These are phyloP conservation scores for Alca torda DNA, from an alignment of 2,797 vertebrate species.

Conservation along the genomic window DNA sequence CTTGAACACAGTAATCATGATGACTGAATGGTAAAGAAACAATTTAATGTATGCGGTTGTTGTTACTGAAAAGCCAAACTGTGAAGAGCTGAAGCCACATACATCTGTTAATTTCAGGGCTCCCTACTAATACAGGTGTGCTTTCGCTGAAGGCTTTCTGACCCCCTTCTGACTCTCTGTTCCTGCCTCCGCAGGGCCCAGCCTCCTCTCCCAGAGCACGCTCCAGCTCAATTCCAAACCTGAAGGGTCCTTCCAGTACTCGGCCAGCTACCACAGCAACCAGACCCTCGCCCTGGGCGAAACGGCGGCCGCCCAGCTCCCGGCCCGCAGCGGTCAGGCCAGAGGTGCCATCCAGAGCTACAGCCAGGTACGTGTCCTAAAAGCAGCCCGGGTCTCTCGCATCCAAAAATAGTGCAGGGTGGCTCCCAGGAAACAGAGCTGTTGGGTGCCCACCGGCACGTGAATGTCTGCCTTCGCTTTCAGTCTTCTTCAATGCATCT, in stretches of 20 bases:
- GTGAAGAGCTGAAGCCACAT: conserved; percentile 49
- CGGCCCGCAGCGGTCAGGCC: conserved; percentile 85
- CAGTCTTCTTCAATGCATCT: not conserved
- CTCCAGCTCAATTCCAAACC: conserved; percentile 98
- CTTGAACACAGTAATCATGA: not conserved
- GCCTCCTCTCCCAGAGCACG: conserved; percentile 96
- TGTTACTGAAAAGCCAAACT: conserved; percentile 60
- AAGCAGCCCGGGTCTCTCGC: not conserved
- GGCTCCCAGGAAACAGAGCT: not conserved
- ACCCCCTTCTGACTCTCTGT: conserved; percentile 61
- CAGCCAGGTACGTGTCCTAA: conserved; percentile 88
- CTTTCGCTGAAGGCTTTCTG: conserved; percentile 82
- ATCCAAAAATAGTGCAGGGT: not conserved
- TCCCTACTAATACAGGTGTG: conserved; percentile 82
- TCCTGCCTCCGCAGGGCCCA: conserved; percentile 86
- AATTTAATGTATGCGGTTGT: conserved; percentile 19
- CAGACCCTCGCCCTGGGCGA: conserved; percentile 95
- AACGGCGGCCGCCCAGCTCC: conserved; percentile 85
- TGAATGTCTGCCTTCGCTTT: not conserved
- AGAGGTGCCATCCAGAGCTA: conserved; percentile 93
- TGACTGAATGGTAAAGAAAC: not conserved
- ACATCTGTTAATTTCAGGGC: conserved; percentile 73
- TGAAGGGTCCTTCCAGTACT: conserved; percentile 97
- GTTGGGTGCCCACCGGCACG: accelerated
- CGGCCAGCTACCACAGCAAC: conserved; percentile 99